Conservation (phyloP, 2,797 vertebrate genomes). For the Sebastolobus alascanus region DNA sequence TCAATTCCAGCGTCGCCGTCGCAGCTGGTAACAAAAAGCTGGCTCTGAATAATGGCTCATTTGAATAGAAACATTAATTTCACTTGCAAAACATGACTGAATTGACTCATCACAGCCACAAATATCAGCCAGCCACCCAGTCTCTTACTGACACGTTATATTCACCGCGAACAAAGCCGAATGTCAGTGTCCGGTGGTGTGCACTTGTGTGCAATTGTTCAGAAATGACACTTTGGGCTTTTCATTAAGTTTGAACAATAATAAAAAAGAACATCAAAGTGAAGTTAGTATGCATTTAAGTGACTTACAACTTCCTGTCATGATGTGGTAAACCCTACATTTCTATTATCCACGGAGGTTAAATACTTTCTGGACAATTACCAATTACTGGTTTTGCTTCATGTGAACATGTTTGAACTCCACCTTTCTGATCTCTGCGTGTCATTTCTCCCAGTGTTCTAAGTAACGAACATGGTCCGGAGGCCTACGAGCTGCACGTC, state of each 20-base stretch:
- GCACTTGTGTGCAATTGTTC: not conserved
- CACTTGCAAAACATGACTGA: constrained; percentile 47
- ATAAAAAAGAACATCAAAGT: not conserved
- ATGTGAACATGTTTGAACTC: not conserved
- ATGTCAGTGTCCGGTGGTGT: constrained; percentile 30
- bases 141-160: constrained; percentile 41
- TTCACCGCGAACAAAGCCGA: constrained; percentile 51
- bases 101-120: constrained; percentile 50
- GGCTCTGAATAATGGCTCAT: constrained; percentile 38
- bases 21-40: constrained; percentile 22
- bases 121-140: constrained; percentile 37
- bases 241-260: not conserved
- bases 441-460: constrained; percentile 85
- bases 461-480: constrained; percentile 91
- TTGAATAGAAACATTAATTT: constrained; percentile 61
- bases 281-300: not conserved
- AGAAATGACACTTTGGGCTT: constrained; percentile 15
- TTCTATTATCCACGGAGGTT: not conserved
- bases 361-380: not conserved
- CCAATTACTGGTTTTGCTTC: not conserved
- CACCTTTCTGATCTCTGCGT: constrained; percentile 24
- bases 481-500: constrained; percentile 94
- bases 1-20: not conserved
- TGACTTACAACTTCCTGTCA: constrained; percentile 6
- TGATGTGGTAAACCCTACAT: not conserved